Base-by-base conservation (phyloP, 2,797 vertebrate genomes). In the Lagocephalus sceleratus region DNA sequence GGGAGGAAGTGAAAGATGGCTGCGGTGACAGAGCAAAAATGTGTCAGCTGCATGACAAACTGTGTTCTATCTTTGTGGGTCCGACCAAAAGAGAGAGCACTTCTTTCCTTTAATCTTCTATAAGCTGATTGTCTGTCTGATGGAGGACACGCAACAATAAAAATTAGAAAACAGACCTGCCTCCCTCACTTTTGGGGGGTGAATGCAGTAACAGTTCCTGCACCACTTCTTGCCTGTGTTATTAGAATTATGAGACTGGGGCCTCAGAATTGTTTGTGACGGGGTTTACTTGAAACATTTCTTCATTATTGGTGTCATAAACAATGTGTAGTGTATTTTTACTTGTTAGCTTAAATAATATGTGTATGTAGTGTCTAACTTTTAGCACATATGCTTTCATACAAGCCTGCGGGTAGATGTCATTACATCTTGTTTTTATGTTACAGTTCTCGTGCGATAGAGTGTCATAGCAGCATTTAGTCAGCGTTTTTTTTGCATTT, bases 1-100 rank as follows among this genome's bases (percentile, higher is more conserved):
- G 77, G 76, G 82, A 66, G 73, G 81, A 69, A 47, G 55, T 6
- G 53, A 58, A 55, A 67, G 61, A 81, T 72, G 60, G 53, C 64
- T 84, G 82, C 85, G 81, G 81, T 90, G 89, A 91, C 87, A 35
- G 85, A 79, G 89, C 88, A 88, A 76, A 85, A 90, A 39, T 35
- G 32, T 35, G 32, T 35, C 32, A 35, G 32, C 32, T 35, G 59
- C 76, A 73, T 81, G 76, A 84, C 84, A 68, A 69, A 77, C 78
- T 85, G 86, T 82, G 66, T 82, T 85, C 72, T 65, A 76, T 85
- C 78, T 76, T 73, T 71, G 61, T 29, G 48, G 54, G 60, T 70
- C 48, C 12, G 54, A 49, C 49, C 40, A 20, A 50, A 78, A 76
- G 67, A 49, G 60, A 55, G 51, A 60, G 50, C 59, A 23, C 57